phyloP scores from a whole-genome alignment of 2,113 vertebrate species.

The Saiga tatarica region DNA sequence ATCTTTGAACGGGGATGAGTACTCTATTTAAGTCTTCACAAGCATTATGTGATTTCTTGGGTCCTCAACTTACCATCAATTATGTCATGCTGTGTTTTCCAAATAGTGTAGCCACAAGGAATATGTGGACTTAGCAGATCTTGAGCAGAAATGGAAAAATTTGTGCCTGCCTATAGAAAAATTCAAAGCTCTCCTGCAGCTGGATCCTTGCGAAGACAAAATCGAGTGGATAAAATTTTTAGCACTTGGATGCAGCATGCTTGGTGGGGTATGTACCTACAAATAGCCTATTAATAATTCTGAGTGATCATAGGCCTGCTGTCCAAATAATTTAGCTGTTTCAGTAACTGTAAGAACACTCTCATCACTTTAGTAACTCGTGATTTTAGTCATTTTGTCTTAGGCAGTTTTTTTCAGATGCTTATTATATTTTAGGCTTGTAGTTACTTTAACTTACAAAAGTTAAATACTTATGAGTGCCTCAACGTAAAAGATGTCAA shows the following conservation, averaged over 20 bases:
- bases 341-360: background rate
- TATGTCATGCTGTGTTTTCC: background rate
- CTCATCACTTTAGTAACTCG: background rate
- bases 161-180: conserved; percentile 86
- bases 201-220: conserved; percentile 80
- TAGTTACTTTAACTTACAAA: background rate
- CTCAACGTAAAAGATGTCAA: background rate
- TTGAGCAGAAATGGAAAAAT: conserved; percentile 86
- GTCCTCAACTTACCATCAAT: background rate
- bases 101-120: conserved; percentile 57
- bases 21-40: background rate
- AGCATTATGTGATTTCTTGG: background rate
- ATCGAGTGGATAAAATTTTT: conserved; percentile 91
- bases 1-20: fast-evolving
- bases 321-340: background rate
- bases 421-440: background rate
- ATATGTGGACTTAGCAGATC: conserved; percentile 73
- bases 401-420: background rate
- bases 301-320: background rate
- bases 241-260: conserved; percentile 88
- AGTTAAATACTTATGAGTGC: background rate
- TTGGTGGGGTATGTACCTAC: conserved; percentile 85
- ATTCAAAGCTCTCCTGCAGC: conserved; percentile 81
- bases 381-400: background rate
- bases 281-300: background rate